phyloP scores from a whole-genome alignment of 2,797 vertebrate species.

The Smutsia gigantea region DNA sequence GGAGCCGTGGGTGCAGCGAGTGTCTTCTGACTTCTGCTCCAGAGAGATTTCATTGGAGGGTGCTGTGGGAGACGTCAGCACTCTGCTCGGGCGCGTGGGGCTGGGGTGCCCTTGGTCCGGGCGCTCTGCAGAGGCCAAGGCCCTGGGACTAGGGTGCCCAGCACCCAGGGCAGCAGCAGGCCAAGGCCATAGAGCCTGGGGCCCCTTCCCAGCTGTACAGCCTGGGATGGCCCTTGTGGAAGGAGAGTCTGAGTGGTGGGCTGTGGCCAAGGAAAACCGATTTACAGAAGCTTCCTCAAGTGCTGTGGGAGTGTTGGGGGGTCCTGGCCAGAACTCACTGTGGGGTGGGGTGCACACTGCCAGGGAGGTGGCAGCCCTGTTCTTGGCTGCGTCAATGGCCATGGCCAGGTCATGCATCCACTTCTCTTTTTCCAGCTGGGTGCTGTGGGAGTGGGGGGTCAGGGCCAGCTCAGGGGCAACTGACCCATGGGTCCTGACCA shows the following conservation, averaged over 20 bases:
- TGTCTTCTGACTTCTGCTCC: slow-evolving; percentile 94
- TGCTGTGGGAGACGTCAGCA: slow-evolving; percentile 84
- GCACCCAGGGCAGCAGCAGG: neutral
- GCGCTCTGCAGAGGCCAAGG: neutral
- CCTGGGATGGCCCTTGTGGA: neutral
- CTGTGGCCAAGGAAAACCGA: rapidly evolving
- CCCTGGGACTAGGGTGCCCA: neutral
- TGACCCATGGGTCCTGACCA: too few relatives aligned
- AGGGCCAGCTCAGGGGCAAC: neutral
- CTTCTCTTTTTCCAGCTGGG: slow-evolving; percentile 95
- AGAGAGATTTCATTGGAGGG: slow-evolving; percentile 92
- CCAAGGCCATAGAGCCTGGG: neutral
- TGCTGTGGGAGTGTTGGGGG: neutral
- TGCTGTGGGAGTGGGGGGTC: slow-evolving; percentile 85
- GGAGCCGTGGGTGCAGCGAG: slow-evolving; percentile 90
- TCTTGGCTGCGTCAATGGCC: slow-evolving; percentile 94
- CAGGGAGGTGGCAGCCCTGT: slow-evolving; percentile 87
- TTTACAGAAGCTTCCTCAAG: neutral
- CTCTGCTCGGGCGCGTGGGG: neutral
- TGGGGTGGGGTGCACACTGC: slow-evolving; percentile 87
- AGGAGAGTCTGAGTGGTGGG: rapidly evolving
- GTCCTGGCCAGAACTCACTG: slow-evolving; percentile 87
- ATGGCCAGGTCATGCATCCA: slow-evolving; percentile 96
- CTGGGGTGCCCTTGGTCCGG: too few relatives aligned
- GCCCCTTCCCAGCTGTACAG: rapidly evolving